Base-by-base conservation (phyloP, 92 coral and sea anemone genomes). In the Bergia sp. region DNA sequence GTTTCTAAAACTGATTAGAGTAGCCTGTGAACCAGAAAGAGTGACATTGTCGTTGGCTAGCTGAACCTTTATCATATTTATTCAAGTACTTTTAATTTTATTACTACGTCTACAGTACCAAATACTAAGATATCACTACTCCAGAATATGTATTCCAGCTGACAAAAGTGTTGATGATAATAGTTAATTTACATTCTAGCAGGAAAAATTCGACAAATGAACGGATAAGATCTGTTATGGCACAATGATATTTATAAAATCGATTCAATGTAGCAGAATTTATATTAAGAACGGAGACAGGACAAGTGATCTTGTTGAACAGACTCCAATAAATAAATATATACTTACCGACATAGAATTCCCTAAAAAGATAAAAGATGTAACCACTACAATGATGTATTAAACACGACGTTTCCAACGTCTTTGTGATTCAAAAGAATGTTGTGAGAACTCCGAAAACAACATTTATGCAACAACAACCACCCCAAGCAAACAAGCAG, bases 291-390 rank as follows among this genome's bases (percentile, higher is more conserved):
- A 53, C 11, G 11, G 58, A 53, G 69, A 61, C 23, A 61, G 18
- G 69, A 61, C 69, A 61, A 61, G 23, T 61, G 4, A 16, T 16
- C n/a, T 61, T 61, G 69, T 61, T 61, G 29, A 61, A 47, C 53
- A 4, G 53, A 47, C 53, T 8, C 53, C 8, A 8, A 12, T 21
- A 61, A 61, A 61, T 0, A 61, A 69, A 23, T 47, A 45, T 72
- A 11, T 15, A 73, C 87, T 84, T 84, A 84, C 87, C 87, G 87
- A 73, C 87, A 84, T 84, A 84, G 77, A 84, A 84, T 36, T 47
- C 75, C 66, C 47, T 44, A 71, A 37, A n/a, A 71, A n/a, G 64
- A 53, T 38, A 1, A 72, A 84, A 12, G 16, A 37, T 65, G 61
- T 65, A 64, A 82, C 37, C 44, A 39, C 20, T 71, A 71, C 78